These are phyloP conservation scores for Taenioides sp. DNA, from an alignment of 2,797 vertebrate species.

Conservation along the genomic window DNA sequence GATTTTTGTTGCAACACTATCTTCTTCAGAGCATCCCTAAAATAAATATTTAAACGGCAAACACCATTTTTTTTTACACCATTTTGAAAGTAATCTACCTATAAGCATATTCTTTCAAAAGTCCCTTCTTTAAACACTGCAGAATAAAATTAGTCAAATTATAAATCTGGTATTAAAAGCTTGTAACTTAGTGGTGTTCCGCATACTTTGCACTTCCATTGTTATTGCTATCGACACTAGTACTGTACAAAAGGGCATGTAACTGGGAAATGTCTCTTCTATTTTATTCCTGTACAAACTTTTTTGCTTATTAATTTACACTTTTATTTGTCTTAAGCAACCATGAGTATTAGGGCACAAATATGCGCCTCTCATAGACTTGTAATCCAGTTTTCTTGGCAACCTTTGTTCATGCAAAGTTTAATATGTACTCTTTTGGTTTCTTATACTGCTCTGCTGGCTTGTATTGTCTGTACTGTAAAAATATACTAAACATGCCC, in stretches of 20 bases:
- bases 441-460: slow-evolving; percentile 25
- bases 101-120: neutral
- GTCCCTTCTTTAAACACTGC: neutral
- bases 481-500: slow-evolving; percentile 38
- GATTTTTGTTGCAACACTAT: neutral
- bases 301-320: slow-evolving; percentile 10
- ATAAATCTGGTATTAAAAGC: slow-evolving; percentile 44
- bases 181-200: slow-evolving; percentile 14
- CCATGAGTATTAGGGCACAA: slow-evolving; percentile 29
- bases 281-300: slow-evolving; percentile 30
- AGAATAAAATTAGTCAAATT: slow-evolving; percentile 42
- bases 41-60: neutral
- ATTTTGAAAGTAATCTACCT: neutral
- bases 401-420: slow-evolving; percentile 36
- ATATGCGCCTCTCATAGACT: slow-evolving; percentile 15
- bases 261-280: slow-evolving; percentile 38
- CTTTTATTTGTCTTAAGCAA: slow-evolving; percentile 38
- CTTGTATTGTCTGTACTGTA: slow-evolving; percentile 39
- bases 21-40: slow-evolving; percentile 2
- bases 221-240: slow-evolving; percentile 36
- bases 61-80: neutral
- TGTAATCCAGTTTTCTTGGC: slow-evolving; percentile 41
- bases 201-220: slow-evolving; percentile 25
- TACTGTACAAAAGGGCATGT: slow-evolving; percentile 62
- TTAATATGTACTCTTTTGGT: slow-evolving; percentile 23